Evolutionary conservation across 2,113 vertebrate species (phyloP).

Genomic region (Phyllostomus hastatus): DNA sequence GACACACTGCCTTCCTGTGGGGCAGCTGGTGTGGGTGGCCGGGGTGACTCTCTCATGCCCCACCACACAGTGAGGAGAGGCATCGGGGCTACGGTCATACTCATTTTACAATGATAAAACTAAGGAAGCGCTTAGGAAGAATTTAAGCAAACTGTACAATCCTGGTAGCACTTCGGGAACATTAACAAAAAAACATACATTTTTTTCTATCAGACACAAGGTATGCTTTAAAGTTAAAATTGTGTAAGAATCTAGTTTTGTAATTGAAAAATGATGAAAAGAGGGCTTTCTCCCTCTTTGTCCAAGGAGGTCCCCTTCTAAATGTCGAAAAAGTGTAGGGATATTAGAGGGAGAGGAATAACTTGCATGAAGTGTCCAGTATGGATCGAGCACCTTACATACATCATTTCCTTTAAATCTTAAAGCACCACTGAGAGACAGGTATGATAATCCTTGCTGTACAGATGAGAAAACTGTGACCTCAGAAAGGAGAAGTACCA

Average conservation of each 20-base stretch:
- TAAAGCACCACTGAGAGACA: not conserved
- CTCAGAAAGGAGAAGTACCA: not conserved
- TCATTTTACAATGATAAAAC: not conserved
- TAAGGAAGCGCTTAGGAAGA: not conserved
- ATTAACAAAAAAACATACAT: not conserved
- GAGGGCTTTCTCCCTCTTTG: not conserved
- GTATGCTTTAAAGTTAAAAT: not conserved
- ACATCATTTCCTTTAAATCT: not conserved
- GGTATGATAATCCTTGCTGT: not conserved
- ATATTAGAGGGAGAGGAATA: not conserved
- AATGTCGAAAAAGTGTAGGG: not conserved
- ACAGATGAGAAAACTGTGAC: not conserved
- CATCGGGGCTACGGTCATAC: not conserved
- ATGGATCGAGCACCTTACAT: not conserved
- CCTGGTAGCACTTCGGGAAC: not conserved
- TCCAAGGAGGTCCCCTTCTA: not conserved
- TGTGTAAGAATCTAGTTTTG: not conserved
- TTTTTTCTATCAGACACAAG: not conserved
- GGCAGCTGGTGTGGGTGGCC: not conserved
- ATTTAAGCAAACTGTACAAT: not conserved
- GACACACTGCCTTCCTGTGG: not conserved
- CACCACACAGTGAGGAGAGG: not conserved
- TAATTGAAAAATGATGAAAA: not conserved
- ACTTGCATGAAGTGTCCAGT: not conserved
- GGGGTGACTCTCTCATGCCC: not conserved